Evolutionary conservation across 2,888 invertebrate species (phyloP), one percentile per base, ranked within the genome.

Genomic region (Tiliacea citrago): DNA sequence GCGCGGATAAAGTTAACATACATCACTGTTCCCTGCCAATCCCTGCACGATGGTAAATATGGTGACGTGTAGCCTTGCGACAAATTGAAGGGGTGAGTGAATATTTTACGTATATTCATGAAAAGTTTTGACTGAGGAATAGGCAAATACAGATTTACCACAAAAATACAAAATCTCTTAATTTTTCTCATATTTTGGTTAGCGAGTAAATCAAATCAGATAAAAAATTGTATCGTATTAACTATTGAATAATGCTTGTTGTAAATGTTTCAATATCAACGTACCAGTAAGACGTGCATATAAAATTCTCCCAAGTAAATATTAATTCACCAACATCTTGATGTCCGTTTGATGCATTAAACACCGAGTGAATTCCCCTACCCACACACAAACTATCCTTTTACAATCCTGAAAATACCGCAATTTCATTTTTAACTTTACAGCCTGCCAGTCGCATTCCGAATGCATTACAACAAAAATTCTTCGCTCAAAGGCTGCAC

Each of bases 391-490:
- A 69, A 68, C 68, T 67, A 69, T 60, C 57, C 45, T 65, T 66
- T 57, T 42, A 62, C 35, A 68, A 39, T 49, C 8, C 18, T 16
- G 58, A 66, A 58, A 81, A 82, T 84, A 24, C 53, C 55, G 42
- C 68, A 73, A 61, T 60, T 65, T 70, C 80, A 74, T 85, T 76
- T 85, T 80, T 73, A 87, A 83, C 77, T 77, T 79, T 45, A 51
- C 86, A 78, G 68, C 66, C 39, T 60, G 62, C 45, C 68, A 73
- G 65, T 68, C 78, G 76, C 77, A 79, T 85, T 55, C 66, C n/a
- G 57, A 73, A 85, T 82, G 80, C 75, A 63, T 83, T 76, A 80
- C 72, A 75, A 70, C 77, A 78, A 83, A 86, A 82, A 73, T 75
- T 69, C 70, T 60, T 10, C 18, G 10, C 68, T 79, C 83, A 85